Percentiles rank a stretch among this genome's conserved stretches.
These are phyloP conservation scores for Episyrphus balteatus DNA, from an alignment of 1,140 invertebrate species.

Conservation along the genomic window DNA sequence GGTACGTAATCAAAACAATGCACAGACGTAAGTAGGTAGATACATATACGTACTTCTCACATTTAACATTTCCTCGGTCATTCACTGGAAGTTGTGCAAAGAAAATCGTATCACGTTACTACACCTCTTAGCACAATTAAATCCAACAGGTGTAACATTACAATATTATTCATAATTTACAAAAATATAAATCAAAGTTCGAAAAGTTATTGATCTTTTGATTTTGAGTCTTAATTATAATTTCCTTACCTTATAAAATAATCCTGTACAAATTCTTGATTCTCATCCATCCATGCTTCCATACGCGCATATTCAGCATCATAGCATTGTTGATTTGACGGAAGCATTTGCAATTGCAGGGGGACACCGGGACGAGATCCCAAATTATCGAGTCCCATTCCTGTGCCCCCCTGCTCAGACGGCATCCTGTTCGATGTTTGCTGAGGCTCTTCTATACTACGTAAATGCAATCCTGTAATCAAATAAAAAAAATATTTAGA, in stretches of 20 bases:
- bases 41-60: neutral
- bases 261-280: constrained; percentile 88
- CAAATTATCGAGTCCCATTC: constrained; percentile 38
- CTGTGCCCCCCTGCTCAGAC: constrained; percentile 50
- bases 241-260: constrained; percentile 75
- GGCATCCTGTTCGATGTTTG: constrained; percentile 43
- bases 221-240: too few species aligned
- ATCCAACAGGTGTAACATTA: too few species aligned
- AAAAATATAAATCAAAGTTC: too few species aligned
- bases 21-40: neutral
- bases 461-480: constrained; percentile 61
- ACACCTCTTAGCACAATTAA: too few species aligned
- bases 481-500: neutral
- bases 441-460: constrained; percentile 61
- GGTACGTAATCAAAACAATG: too few species aligned
- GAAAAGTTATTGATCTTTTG: too few species aligned
- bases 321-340: constrained; percentile 45
- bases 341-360: constrained; percentile 30
- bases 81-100: neutral
- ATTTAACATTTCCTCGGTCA: neutral
- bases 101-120: neutral
- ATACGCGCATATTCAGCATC: constrained; percentile 75
- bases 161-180: too few species aligned
- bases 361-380: constrained; percentile 42
- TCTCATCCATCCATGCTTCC: constrained; percentile 91